Evolutionary conservation across 2,113 vertebrate species (phyloP).

Genomic region (Urocolius indicus): DNA sequence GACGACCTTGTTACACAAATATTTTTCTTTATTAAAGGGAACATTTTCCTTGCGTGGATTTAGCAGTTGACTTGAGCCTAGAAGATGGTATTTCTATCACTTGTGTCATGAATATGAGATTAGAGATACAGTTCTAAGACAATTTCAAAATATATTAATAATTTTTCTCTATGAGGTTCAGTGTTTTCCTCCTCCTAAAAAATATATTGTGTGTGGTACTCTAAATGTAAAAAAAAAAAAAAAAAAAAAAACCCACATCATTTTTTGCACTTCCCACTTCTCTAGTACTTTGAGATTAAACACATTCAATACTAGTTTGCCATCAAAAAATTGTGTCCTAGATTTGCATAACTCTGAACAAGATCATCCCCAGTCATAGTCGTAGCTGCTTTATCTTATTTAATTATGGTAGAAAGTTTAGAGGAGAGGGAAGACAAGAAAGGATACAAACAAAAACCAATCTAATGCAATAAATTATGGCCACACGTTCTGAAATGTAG

Average conservation of each 20-base stretch:
- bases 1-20: slow-evolving; percentile 22
- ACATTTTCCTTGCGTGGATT: slow-evolving; percentile 14
- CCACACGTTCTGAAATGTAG: neutral
- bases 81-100: neutral
- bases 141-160: neutral
- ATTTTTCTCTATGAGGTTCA: neutral
- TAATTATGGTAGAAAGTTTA: neutral
- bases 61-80: neutral
- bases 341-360: neutral
- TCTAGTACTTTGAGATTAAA: neutral
- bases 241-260: neutral
- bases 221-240: neutral
- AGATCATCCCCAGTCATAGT: neutral
- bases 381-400: neutral
- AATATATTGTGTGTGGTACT: neutral
- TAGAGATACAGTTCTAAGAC: neutral
- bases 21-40: slow-evolving; percentile 43
- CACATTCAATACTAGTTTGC: neutral
- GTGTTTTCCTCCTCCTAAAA: neutral
- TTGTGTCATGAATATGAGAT: neutral
- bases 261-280: neutral
- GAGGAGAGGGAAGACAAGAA: neutral
- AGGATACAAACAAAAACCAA: neutral
- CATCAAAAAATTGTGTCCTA: neutral
- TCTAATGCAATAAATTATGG: neutral